phyloP scores from a whole-genome alignment of 2,888 invertebrate genomes.

The Pseudoips prasinana region DNA sequence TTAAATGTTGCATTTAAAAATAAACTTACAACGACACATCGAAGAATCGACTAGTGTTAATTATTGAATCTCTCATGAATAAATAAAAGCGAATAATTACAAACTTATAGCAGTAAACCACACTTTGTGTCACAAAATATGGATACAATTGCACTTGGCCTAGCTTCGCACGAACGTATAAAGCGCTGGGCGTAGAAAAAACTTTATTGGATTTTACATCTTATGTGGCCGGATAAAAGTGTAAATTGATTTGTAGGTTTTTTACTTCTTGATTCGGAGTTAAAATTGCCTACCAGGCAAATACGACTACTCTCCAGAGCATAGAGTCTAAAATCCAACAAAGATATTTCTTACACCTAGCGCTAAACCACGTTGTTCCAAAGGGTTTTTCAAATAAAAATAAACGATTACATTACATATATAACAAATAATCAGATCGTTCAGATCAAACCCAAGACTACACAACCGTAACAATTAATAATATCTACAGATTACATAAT shows the following conservation, averaged over 20 bases:
- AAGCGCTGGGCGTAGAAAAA: too few species aligned
- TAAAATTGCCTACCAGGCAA: too few species aligned
- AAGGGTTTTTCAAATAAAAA: conserved; percentile 24
- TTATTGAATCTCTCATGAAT: conserved; percentile 14
- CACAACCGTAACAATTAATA: conserved; percentile 56
- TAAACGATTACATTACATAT: conserved; percentile 22
- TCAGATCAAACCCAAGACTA: conserved; percentile 51
- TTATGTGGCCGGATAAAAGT: too few species aligned
- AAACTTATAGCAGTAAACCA: conserved; percentile 34
- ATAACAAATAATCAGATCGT: conserved; percentile 55
- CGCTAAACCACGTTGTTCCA: too few species aligned
- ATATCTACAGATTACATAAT: conserved; percentile 34
- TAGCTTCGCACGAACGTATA: too few species aligned
- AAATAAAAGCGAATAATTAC: conserved; percentile 5
- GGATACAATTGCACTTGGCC: conserved; percentile 47
- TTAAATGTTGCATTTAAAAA: conserved; percentile 13
- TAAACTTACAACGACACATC: conserved; percentile 12
- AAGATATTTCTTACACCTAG: too few species aligned
- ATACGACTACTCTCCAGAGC: too few species aligned
- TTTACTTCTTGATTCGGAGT: too few species aligned
- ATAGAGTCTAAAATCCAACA: not conserved
- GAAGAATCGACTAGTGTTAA: conserved; percentile 20
- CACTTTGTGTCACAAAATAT: conserved; percentile 53
- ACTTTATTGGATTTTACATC: too few species aligned
- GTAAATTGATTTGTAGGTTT: too few species aligned